Conservation (phyloP, 2,113 vertebrate species). For the Pampusana beccarii region DNA sequence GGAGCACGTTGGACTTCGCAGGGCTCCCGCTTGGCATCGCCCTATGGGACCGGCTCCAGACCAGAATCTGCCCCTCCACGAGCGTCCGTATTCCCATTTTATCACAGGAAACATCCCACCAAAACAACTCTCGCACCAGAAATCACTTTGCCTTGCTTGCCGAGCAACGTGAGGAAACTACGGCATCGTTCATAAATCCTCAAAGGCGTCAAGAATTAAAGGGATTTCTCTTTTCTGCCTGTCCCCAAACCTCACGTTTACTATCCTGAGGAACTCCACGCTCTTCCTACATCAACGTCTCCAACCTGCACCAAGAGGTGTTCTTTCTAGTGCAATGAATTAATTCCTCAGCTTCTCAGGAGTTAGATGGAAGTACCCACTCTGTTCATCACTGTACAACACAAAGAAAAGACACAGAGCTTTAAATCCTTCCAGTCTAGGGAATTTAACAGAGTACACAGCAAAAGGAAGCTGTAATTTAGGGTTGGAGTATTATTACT, state of each 20-base stretch:
- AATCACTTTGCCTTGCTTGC: not conserved
- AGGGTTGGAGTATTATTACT: not conserved
- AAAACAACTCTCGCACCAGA: not conserved
- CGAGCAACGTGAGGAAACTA: not conserved
- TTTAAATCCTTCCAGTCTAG: not conserved
- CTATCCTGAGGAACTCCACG: not conserved
- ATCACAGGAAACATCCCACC: not conserved
- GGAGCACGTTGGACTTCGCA: too few relatives aligned
- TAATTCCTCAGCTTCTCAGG: not conserved
- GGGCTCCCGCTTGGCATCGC: not conserved
- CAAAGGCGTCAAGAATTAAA: fast-evolving
- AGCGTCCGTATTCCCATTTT: not conserved
- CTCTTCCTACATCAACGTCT: not conserved
- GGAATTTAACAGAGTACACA: not conserved
- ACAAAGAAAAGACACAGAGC: not conserved
- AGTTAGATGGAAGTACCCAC: not conserved
- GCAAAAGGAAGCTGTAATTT: not conserved
- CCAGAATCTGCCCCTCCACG: not conserved
- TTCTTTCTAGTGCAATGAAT: not conserved
- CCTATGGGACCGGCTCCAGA: fast-evolving
- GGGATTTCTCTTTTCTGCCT: not conserved
- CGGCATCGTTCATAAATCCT: not conserved
- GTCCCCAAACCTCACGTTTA: not conserved
- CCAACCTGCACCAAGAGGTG: not conserved
- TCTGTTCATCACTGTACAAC: not conserved